Evolutionary conservation across 2,113 vertebrate species (phyloP).

Genomic region (Cyprinus carpio): DNA sequence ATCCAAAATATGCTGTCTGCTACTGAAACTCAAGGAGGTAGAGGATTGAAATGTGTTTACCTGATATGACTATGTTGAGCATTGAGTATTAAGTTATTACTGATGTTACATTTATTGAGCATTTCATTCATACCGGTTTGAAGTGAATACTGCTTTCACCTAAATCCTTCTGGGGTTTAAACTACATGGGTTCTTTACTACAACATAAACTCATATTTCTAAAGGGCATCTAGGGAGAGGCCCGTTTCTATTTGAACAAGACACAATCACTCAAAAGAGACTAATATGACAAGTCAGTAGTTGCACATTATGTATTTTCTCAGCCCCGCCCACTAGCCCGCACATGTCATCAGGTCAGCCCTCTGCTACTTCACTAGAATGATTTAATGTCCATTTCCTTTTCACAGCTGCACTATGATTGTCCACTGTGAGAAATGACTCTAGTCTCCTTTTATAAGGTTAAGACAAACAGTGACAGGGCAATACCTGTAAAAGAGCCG

Average conservation of each 20-base stretch:
- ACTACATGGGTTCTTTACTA: not conserved
- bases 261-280: slow-evolving; percentile 34
- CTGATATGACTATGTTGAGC: not conserved
- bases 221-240: slow-evolving; percentile 26
- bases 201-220: slow-evolving; percentile 30
- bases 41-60: not conserved
- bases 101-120: slow-evolving; percentile 22
- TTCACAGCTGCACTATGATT: not conserved
- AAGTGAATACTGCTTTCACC: slow-evolving; percentile 12
- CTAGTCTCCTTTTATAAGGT: slow-evolving; percentile 36
- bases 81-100: not conserved
- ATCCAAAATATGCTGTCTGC: not conserved
- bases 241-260: slow-evolving; percentile 2
- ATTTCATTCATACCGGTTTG: slow-evolving; percentile 1
- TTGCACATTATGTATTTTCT: slow-evolving; percentile 32
- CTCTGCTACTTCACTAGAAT: slow-evolving; percentile 11
- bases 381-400: slow-evolving; percentile 24
- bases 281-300: slow-evolving; percentile 26
- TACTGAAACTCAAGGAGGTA: not conserved
- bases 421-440: slow-evolving; percentile 37
- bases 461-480: slow-evolving; percentile 46
- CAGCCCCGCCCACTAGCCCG: slow-evolving; percentile 19
- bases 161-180: slow-evolving; percentile 20
- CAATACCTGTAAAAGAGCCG: slow-evolving; percentile 41
- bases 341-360: not conserved